These are phyloP conservation scores for Charanyca ferruginea DNA, from an alignment of 2,888 invertebrate genomes.

Conservation along the genomic window DNA sequence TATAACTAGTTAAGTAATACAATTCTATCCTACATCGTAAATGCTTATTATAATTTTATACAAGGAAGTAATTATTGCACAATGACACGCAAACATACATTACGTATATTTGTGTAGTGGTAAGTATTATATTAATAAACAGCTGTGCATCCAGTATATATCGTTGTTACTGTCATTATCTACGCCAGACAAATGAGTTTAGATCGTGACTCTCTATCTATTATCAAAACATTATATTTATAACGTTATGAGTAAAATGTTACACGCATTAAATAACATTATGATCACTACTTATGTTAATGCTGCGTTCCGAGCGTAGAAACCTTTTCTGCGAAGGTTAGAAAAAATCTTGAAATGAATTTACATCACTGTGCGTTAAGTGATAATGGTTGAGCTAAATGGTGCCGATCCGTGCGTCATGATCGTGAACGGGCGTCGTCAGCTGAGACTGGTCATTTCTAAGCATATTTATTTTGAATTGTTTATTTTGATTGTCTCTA, in stretches of 20 bases:
- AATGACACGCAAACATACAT: slow-evolving; percentile 9
- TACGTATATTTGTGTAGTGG: neutral
- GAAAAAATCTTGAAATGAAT: too few relatives aligned
- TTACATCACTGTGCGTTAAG: too few relatives aligned
- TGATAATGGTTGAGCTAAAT: too few relatives aligned
- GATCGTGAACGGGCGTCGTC: too few relatives aligned
- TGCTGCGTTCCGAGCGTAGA: too few relatives aligned
- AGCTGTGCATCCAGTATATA: neutral
- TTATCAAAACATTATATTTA: neutral
- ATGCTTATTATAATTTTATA: slow-evolving; percentile 7
- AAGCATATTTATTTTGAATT: too few relatives aligned
- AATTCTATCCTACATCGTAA: neutral
- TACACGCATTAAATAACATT: slow-evolving; percentile 8
- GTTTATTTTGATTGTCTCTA: too few relatives aligned
- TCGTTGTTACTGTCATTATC: slow-evolving; percentile 30
- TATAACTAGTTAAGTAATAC: neutral
- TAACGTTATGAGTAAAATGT: slow-evolving; percentile 11
- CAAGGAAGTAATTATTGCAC: slow-evolving; percentile 41
- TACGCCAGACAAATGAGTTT: slow-evolving; percentile 33
- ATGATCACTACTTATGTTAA: too few relatives aligned
- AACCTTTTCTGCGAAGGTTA: too few relatives aligned
- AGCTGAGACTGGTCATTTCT: too few relatives aligned
- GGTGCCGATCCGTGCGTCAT: too few relatives aligned
- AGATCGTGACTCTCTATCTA: slow-evolving; percentile 49
- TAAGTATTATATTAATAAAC: slow-evolving; percentile 27